Conservation (phyloP, 2,113 vertebrate species). For the Arenaria interpres region DNA sequence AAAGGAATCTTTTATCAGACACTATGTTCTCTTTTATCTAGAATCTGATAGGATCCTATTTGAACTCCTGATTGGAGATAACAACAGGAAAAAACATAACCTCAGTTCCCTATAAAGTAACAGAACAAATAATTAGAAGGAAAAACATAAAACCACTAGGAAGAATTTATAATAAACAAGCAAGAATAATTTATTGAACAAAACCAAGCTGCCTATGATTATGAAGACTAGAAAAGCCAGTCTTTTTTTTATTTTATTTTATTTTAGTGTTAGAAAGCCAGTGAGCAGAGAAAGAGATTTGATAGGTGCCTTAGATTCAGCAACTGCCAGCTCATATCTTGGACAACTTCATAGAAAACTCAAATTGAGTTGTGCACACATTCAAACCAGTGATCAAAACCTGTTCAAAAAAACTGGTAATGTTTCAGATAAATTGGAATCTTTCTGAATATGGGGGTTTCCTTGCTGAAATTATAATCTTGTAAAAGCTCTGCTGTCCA, state of each 20-base stretch:
- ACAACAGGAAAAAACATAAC: not conserved
- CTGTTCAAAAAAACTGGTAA: not conserved
- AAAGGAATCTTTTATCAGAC: not conserved
- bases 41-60: not conserved
- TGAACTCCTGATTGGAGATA: not conserved
- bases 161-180: not conserved
- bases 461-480: not conserved
- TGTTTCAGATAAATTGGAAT: not conserved
- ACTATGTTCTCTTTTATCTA: not conserved
- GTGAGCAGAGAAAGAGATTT: not conserved
- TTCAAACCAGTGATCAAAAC: not conserved
- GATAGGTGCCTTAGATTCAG: not conserved
- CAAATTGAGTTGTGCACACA: not conserved
- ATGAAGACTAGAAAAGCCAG: not conserved
- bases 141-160: not conserved
- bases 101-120: not conserved
- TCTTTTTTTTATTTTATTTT: not conserved
- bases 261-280: not conserved
- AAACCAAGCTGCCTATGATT: not conserved
- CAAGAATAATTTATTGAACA: not conserved
- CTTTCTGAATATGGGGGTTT: not conserved
- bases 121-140: not conserved
- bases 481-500: not conserved
- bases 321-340: not conserved
- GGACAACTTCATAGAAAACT: not conserved